phyloP scores from a whole-genome alignment of 2,113 vertebrate species.

The Mesitornis unicolor region DNA sequence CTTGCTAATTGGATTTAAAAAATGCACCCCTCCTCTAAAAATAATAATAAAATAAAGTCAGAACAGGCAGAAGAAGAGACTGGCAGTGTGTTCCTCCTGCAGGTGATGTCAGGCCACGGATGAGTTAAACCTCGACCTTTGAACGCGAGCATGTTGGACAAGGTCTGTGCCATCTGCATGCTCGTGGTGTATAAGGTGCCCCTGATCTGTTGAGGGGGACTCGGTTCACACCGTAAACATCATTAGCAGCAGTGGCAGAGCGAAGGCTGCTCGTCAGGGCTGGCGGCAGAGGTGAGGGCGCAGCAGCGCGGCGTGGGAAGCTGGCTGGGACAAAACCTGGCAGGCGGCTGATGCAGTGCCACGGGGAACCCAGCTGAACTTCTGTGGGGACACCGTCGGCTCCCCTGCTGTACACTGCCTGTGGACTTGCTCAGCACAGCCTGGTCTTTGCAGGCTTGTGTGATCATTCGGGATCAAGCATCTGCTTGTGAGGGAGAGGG shows the following conservation, averaged over 20 bases:
- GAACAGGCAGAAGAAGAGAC: not conserved
- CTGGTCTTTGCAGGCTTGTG: too few relatives aligned
- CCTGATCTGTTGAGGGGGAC: not conserved
- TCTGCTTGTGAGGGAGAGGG: not conserved
- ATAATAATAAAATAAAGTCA: not conserved
- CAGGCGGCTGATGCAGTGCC: not conserved
- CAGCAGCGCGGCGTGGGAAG: not conserved
- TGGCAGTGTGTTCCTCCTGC: not conserved
- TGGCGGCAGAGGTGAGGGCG: not conserved
- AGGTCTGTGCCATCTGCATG: not conserved
- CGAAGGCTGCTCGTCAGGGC: not conserved
- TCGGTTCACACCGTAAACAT: not conserved
- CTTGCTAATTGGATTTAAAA: not conserved
- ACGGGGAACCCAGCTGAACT: not conserved
- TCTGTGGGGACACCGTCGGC: not conserved
- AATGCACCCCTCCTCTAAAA: not conserved
- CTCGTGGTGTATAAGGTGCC: accelerated
- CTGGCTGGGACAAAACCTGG: not conserved
- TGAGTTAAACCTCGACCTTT: not conserved
- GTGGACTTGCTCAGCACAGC: not conserved
- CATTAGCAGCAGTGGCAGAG: not conserved
- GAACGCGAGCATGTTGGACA: not conserved
- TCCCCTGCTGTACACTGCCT: accelerated
- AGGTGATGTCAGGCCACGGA: not conserved
- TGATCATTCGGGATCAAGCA: accelerated